Conservation (phyloP, 2,888 invertebrate genomes). For the Syritta pipiens region DNA sequence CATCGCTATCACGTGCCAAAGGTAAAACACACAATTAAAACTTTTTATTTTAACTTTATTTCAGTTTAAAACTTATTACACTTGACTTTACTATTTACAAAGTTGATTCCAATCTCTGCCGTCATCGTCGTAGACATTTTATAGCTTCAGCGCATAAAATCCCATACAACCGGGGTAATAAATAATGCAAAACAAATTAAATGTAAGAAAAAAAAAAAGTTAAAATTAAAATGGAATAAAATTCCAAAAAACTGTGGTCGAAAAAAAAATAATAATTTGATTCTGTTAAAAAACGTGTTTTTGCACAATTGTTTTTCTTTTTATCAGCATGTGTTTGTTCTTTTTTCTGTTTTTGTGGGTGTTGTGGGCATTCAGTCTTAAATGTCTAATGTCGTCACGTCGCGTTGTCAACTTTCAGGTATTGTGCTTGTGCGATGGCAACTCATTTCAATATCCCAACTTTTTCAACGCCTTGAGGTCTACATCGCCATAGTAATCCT, state of each 20-base stretch:
- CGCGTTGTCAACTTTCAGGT: conserved; percentile 19
- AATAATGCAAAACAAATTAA: conserved; percentile 48
- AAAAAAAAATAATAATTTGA: neutral
- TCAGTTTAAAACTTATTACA: conserved; percentile 41
- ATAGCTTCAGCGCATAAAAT: conserved; percentile 22
- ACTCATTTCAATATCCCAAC: conserved; percentile 81
- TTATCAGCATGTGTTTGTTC: neutral
- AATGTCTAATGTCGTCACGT: conserved; percentile 63
- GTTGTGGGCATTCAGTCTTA: conserved; percentile 61
- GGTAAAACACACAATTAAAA: neutral
- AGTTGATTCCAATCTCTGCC: conserved; percentile 36
- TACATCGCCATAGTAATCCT: conserved; percentile 95
- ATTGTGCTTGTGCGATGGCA: conserved; percentile 19
- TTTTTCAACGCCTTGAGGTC: conserved; percentile 93
- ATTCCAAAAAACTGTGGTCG: neutral
- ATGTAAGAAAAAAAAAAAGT: neutral
- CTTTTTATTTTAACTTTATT: conserved; percentile 29
- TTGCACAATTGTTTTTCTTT: neutral
- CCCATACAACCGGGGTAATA: neutral
- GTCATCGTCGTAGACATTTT: conserved; percentile 28
- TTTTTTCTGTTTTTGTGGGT: conserved; percentile 8
- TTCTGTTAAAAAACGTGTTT: conserved; percentile 18
- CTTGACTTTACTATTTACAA: conserved; percentile 64
- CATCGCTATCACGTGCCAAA: neutral
- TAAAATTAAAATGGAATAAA: neutral